Conservation (phyloP, 2,113 vertebrate genomes). For the Atrichornis clamosus region DNA sequence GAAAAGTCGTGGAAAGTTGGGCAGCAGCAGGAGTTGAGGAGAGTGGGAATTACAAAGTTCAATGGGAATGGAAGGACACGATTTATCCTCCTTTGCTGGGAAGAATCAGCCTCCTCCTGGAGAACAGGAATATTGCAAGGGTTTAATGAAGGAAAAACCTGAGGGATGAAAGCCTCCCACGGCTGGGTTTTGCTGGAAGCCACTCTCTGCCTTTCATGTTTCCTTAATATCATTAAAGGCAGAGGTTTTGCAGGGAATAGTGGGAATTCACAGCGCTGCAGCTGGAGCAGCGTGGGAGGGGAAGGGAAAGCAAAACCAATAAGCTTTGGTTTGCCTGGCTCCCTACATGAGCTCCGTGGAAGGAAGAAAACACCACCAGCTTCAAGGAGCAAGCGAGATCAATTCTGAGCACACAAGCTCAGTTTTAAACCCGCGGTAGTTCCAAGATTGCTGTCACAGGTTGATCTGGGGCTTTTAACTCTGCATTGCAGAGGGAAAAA, state of each 20-base stretch:
- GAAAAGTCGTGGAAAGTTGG: not conserved
- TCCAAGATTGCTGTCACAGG: not conserved
- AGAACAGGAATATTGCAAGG: slow-evolving; percentile 3
- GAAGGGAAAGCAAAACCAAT: not conserved
- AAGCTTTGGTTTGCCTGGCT: not conserved
- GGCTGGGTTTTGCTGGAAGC: not conserved
- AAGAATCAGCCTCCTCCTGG: slow-evolving; percentile 43
- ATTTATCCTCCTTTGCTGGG: not conserved
- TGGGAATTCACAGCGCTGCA: not conserved
- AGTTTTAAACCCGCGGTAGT: not conserved
- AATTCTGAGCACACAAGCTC: not conserved
- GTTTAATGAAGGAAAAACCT: not conserved
- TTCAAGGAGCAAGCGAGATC: not conserved
- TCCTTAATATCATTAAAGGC: not conserved
- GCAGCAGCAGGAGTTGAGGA: not conserved
- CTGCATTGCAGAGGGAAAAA: not conserved
- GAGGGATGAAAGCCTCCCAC: not conserved
- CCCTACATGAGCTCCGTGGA: not conserved
- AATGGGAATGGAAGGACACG: not conserved
- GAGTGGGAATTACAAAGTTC: not conserved
- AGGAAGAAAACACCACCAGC: not conserved
- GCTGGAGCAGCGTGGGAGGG: not conserved
- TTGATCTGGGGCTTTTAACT: not conserved
- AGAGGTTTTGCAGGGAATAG: not conserved
- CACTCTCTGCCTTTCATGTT: not conserved